Conservation (phyloP, 2,888 invertebrate species). For the Cecidostiba fungosa region DNA sequence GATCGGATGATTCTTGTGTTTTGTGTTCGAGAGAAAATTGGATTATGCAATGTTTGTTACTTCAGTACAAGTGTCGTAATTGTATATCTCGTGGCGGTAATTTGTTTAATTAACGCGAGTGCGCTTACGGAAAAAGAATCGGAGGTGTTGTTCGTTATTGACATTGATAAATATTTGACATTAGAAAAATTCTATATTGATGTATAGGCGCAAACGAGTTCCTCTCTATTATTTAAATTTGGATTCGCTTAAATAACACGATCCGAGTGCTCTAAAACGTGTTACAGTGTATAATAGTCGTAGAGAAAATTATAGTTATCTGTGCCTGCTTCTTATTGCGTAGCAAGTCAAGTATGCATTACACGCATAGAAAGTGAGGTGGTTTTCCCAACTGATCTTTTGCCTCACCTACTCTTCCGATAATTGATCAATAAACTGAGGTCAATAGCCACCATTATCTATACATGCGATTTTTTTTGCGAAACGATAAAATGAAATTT, state of each 20-base stretch:
- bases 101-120: not conserved
- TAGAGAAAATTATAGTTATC: constrained; percentile 23
- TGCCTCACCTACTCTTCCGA: not conserved
- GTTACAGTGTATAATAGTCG: not conserved
- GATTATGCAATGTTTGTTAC: not conserved
- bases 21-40: not conserved
- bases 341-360: not conserved
- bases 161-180: no score
- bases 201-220: no score
- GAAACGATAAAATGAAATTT: not conserved
- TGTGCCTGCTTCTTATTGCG: not conserved
- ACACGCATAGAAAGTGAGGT: not conserved
- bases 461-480: not conserved
- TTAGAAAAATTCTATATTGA: no score
- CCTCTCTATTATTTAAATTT: no score
- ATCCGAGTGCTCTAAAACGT: not conserved
- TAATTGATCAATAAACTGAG: not conserved
- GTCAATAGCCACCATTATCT: not conserved
- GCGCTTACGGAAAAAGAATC: no score
- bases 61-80: no score
- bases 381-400: constrained; percentile 13
- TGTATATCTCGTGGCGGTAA: not conserved
- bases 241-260: no score
- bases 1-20: not conserved
- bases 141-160: no score